Conservation (phyloP, 2,797 vertebrate species). For the Erethizon dorsatum region DNA sequence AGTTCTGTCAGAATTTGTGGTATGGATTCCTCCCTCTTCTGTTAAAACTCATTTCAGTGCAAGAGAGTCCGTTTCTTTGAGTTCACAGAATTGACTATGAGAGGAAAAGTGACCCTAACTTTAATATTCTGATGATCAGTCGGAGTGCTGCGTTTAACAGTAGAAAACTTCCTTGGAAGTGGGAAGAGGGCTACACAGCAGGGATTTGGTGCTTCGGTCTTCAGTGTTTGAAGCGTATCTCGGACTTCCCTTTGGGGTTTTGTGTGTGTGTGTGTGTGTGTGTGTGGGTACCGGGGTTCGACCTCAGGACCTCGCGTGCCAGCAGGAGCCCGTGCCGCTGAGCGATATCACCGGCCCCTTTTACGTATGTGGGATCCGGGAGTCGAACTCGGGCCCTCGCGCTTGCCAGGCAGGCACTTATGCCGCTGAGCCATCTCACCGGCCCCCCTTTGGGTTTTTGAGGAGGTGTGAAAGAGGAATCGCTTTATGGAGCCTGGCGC, state of each 20-base stretch:
- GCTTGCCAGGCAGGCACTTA: no score
- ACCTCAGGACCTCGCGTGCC: no score
- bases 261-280: no score
- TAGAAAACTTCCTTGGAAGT: neutral
- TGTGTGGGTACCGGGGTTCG: no score
- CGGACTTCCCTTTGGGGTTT: constrained; percentile 1
- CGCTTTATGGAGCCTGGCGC: neutral
- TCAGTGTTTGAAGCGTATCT: neutral
- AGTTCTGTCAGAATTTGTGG: neutral
- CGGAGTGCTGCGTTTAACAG: neutral
- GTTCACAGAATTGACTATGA: constrained; percentile 10
- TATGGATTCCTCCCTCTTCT: neutral
- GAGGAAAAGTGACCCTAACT: neutral
- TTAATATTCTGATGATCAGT: neutral
- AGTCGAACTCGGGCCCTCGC: no score
- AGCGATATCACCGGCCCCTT: no score
- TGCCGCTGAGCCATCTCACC: no score
- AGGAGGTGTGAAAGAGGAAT: neutral
- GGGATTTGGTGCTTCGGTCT: neutral
- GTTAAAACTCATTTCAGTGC: constrained; percentile 55
- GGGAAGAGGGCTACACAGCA: neutral
- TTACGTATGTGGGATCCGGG: no score
- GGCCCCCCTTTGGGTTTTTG: no score
- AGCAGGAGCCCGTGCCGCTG: no score
- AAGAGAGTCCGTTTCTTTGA: neutral